phyloP scores from a whole-genome alignment of 2,888 invertebrate species.

The Alviniconcha strummeri region DNA sequence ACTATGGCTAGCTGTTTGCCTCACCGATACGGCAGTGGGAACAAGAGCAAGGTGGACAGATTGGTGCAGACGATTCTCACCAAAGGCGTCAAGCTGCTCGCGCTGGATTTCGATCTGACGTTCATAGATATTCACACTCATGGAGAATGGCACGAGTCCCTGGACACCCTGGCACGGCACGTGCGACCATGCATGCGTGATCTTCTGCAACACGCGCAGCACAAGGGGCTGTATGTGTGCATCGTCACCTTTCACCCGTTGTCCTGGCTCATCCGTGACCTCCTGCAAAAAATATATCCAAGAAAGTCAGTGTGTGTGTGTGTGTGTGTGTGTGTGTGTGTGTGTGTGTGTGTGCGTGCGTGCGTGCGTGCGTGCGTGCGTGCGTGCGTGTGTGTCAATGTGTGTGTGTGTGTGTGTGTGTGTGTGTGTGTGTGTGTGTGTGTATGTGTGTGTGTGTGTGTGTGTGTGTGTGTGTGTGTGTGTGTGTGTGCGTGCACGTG shows the following conservation, averaged over 20 bases:
- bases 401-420: background rate
- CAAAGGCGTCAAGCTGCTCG: conserved; percentile 64
- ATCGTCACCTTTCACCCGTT: conserved; percentile 65
- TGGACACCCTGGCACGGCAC: conserved; percentile 58
- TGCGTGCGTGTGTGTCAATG: background rate
- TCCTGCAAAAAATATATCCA: conserved; percentile 20
- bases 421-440: background rate
- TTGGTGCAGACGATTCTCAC: conserved; percentile 54
- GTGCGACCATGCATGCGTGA: conserved; percentile 66
- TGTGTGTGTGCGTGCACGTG: background rate
- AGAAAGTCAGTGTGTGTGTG: conserved; percentile 22
- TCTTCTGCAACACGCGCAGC: conserved; percentile 58
- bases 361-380: background rate
- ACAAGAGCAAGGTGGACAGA: conserved; percentile 32
- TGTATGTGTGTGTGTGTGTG: background rate
- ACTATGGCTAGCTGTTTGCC: conserved; percentile 27
- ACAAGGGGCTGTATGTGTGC: conserved; percentile 57
- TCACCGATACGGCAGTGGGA: conserved; percentile 5
- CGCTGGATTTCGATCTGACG: conserved; percentile 69
- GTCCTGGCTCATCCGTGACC: conserved; percentile 26
- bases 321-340: conserved; percentile 14
- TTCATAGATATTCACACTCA: conserved; percentile 67
- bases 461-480: background rate
- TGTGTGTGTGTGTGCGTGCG: background rate
- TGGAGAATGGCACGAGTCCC: conserved; percentile 64